Conservation (phyloP, 2,113 vertebrate species). For the Thamnophis sirtalis region DNA sequence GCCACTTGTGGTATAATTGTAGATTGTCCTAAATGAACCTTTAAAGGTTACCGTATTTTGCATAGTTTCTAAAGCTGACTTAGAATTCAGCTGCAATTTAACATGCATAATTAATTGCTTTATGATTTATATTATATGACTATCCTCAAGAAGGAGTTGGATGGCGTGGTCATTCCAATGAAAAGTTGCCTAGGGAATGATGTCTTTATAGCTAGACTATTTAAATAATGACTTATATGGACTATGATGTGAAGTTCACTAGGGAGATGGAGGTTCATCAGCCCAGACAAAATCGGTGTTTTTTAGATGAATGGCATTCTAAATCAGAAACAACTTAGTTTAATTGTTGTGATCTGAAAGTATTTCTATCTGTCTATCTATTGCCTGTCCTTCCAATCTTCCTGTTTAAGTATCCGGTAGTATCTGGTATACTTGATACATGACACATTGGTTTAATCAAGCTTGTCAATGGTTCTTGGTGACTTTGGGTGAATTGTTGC, state of each 20-base stretch:
- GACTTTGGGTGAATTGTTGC: background rate
- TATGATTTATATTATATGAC: background rate
- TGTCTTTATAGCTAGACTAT: background rate
- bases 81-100: background rate
- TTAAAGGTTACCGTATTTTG: background rate
- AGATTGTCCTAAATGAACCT: background rate
- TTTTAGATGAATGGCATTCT: background rate
- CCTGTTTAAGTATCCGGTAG: background rate
- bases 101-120: background rate
- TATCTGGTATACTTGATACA: background rate
- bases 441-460: background rate
- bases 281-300: too few species aligned
- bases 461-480: background rate
- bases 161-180: background rate
- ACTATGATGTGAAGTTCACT: background rate
- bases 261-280: too few species aligned
- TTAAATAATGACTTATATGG: background rate
- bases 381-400: background rate
- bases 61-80: background rate
- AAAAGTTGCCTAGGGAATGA: background rate
- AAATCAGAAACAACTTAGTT: background rate
- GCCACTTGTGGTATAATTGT: background rate
- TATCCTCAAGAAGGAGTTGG: background rate
- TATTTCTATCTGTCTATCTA: background rate
- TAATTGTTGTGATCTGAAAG: background rate